A percentile compares a stretch with the other conserved stretches of the same genome.
These are phyloP conservation scores for Chrysemys picta DNA, from an alignment of 2,113 vertebrate species.

Conservation along the genomic window DNA sequence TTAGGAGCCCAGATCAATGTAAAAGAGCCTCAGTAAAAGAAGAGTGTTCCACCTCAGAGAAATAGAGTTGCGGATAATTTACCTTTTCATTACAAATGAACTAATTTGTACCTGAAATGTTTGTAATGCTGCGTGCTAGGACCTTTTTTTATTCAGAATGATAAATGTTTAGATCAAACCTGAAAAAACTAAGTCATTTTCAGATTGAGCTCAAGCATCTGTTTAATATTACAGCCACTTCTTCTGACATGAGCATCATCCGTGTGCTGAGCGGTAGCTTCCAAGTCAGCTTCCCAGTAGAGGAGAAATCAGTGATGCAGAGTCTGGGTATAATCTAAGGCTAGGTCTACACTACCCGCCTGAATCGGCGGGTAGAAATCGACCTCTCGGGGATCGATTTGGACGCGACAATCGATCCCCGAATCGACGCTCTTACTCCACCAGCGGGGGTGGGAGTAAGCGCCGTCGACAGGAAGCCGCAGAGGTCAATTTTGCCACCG, in stretches of 20 bases:
- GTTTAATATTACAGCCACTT: not conserved
- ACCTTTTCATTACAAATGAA: not conserved
- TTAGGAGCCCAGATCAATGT: not conserved
- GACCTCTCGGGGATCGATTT: too few relatives aligned
- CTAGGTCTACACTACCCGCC: too few relatives aligned
- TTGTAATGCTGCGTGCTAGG: not conserved
- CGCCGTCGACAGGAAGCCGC: too few relatives aligned
- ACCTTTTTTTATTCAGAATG: not conserved
- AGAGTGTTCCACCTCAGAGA: not conserved
- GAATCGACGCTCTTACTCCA: too few relatives aligned
- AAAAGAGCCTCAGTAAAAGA: not conserved
- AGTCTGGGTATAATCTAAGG: not conserved
- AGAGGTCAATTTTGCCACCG: too few relatives aligned
- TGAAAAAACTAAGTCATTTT: not conserved
- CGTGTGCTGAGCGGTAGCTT: not conserved
- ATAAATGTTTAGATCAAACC: not conserved
- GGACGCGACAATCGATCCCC: too few relatives aligned
- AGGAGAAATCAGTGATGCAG: not conserved
- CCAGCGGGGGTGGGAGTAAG: too few relatives aligned
- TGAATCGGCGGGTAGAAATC: too few relatives aligned
- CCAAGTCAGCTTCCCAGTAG: not conserved
- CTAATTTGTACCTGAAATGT: not conserved
- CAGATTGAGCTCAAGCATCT: not conserved
- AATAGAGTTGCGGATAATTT: not conserved
- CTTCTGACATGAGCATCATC: not conserved